phyloP scores from a whole-genome alignment of 2,797 vertebrate species.

The Gobionotothen gibberifrons region DNA sequence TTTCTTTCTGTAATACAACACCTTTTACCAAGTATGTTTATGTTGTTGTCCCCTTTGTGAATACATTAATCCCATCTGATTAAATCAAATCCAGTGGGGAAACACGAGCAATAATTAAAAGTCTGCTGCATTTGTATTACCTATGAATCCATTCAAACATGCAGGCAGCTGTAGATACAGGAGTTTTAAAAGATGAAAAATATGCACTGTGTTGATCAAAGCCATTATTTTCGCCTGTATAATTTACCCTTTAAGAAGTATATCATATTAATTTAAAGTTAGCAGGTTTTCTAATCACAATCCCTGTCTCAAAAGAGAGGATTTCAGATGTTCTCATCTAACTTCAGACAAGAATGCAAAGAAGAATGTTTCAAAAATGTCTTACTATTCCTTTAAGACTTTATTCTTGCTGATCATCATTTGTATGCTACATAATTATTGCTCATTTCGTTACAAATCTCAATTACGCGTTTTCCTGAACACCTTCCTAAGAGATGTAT shows the following conservation, averaged over 20 bases:
- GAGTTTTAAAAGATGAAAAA: conserved; percentile 2
- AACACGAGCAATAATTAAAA: conserved; percentile 52
- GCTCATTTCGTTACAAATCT: conserved; percentile 11
- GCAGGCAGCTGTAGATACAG: not conserved
- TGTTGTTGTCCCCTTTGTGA: conserved; percentile 5
- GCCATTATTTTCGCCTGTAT: not conserved
- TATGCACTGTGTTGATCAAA: not conserved
- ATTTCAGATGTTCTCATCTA: not conserved
- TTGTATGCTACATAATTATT: not conserved
- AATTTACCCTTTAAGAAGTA: not conserved
- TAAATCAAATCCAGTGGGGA: conserved; percentile 26
- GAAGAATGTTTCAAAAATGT: not conserved
- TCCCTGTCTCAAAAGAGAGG: not conserved
- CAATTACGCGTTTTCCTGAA: not conserved
- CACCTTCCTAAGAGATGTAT: not conserved
- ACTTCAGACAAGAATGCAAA: not conserved
- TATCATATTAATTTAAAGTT: not conserved
- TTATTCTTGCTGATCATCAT: conserved; percentile 15
- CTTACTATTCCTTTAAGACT: not conserved
- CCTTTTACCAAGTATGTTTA: conserved; percentile 19
- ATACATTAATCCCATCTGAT: conserved; percentile 27
- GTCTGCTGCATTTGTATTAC: conserved; percentile 38
- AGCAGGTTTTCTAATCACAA: not conserved
- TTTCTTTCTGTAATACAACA: conserved; percentile 28
- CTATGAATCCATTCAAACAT: conserved; percentile 40